Conservation (phyloP, 1,140 invertebrate genomes). For the Drosophila nannoptera region DNA sequence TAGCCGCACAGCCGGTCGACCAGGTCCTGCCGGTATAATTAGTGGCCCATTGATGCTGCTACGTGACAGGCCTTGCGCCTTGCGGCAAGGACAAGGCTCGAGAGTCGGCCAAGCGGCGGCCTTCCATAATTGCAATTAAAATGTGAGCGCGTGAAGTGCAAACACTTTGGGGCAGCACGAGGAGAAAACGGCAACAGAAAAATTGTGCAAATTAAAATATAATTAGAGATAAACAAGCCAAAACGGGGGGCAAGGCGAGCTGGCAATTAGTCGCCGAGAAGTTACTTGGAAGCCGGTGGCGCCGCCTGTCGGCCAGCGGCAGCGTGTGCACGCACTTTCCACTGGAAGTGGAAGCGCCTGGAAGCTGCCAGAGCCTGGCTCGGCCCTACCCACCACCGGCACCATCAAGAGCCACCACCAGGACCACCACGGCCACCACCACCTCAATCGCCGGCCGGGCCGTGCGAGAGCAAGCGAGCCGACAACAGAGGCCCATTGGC, state of each 20-base stretch:
- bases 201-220: slow-evolving; percentile 75
- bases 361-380: slow-evolving; percentile 36
- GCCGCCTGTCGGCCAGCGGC: slow-evolving; percentile 52
- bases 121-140: slow-evolving; percentile 76
- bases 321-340: slow-evolving; percentile 63
- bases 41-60: slow-evolving; percentile 56
- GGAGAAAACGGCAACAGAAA: slow-evolving; percentile 23
- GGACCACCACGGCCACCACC: slow-evolving; percentile 10
- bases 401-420: background rate
- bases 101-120: slow-evolving; percentile 10
- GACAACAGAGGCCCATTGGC: background rate
- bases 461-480: slow-evolving; percentile 34
- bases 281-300: slow-evolving; percentile 27
- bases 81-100: slow-evolving; percentile 66
- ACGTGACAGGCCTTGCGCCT: slow-evolving; percentile 66
- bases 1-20: background rate
- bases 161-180: slow-evolving; percentile 64
- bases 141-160: slow-evolving; percentile 64
- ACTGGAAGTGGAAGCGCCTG: slow-evolving; percentile 63
- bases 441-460: slow-evolving; percentile 14
- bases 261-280: slow-evolving; percentile 44
- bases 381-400: no score
- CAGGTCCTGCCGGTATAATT: slow-evolving; percentile 67
- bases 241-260: slow-evolving; percentile 32
- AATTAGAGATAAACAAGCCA: slow-evolving; percentile 75